phyloP scores from a whole-genome alignment of 2,888 invertebrate genomes.

The Morpho deidamia region DNA sequence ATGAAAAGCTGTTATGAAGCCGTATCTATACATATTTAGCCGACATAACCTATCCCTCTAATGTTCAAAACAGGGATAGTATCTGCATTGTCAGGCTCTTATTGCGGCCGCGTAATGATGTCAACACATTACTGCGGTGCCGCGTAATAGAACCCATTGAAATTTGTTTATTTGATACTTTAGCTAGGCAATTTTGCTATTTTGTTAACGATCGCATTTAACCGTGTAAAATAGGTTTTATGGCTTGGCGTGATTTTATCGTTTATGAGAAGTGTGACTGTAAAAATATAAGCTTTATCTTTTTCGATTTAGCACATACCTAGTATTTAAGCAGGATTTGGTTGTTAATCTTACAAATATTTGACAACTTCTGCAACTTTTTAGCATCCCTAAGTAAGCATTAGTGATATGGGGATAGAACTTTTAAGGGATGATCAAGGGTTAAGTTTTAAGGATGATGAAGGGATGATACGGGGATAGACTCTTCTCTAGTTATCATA shows the following conservation, averaged over 20 bases:
- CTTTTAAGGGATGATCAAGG: no score
- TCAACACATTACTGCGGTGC: slow-evolving; percentile 53
- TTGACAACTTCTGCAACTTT: no score
- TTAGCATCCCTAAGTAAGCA: no score
- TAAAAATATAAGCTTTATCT: no score
- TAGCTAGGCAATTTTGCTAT: slow-evolving; percentile 15
- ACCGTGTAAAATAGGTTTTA: slow-evolving; percentile 6
- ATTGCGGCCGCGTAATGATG: slow-evolving; percentile 58
- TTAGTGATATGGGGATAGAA: no score
- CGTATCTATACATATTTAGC: slow-evolving; percentile 29
- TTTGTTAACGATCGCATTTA: slow-evolving; percentile 10
- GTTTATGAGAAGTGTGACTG: not conserved
- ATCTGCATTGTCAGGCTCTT: slow-evolving; percentile 60
- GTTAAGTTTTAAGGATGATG: no score
- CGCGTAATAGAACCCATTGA: slow-evolving; percentile 24
- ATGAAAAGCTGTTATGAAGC: not conserved
- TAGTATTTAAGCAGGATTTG: no score
- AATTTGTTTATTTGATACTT: slow-evolving; percentile 27
- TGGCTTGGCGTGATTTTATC: not conserved
- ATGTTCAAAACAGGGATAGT: slow-evolving; percentile 48
- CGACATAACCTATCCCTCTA: slow-evolving; percentile 40
- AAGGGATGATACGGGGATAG: no score
- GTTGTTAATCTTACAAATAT: no score
- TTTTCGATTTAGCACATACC: no score
- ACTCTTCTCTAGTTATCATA: no score